Base-by-base conservation (phyloP, 1,140 invertebrate genomes). In the Drosophila kanapiae region DNA sequence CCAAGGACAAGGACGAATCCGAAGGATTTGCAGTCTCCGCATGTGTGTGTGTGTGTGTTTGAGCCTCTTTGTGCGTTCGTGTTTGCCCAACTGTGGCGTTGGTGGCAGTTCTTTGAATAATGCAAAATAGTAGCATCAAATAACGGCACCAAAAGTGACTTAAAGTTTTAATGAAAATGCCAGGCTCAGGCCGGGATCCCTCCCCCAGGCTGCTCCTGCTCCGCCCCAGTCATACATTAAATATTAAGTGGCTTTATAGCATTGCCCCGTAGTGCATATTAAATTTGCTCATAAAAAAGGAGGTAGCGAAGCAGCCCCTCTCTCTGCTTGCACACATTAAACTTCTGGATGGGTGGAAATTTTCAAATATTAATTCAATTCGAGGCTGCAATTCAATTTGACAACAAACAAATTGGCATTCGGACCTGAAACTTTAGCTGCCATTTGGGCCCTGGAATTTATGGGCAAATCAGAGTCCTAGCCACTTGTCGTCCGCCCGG, bases 111-210 rank as follows among this genome's bases (percentile, higher is more conserved):
- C 63, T 68, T 77, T 88, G 62, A 88, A 88, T 88, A 90, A 90
- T 90, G 85, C 84, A 88, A 84, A 88, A 71, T 90, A 90, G 67
- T 48, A 51, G 85, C 85, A 78, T 83, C 68, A 80, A 88, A 88
- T 80, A 76, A 75, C 84, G 69, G 80, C 80, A 75, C 67, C 85
- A 63, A 83, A 87, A 80, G 85, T 88, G 84, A 88, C 84, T 88
- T 88, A 80, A 88, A 90, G 85, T 84, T 88, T 90, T 88, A 88
- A 88, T 90, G 85, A 88, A 90, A 90, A 78, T 83, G 69, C 80
- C 69, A 56, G 45, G 57, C 58, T 60, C 58, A 29, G 37, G 57
- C 84, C 68, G 65, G 72, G 43, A 82, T 43, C 37, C 23, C 80
- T 40, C 47, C 65, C 29, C 16, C 8, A 14, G 5, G 11, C 49